Evolutionary conservation across 2,797 vertebrate species (phyloP).

Genomic region (Bradypodion ventrale): DNA sequence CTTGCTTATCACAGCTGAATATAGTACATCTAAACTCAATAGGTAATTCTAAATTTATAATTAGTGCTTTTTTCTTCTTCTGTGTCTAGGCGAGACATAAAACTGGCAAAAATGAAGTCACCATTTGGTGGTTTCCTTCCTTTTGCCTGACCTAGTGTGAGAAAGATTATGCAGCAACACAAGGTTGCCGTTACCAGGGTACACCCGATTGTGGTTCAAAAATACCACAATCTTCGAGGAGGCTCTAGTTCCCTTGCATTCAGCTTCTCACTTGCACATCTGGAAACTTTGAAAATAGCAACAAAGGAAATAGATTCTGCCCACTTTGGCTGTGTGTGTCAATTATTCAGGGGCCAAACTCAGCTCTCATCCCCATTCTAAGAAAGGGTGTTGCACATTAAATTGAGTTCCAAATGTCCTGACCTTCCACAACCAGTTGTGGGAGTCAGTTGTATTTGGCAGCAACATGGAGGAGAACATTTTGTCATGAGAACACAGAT

Average conservation of each 20-base stretch:
- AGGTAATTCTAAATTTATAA: background rate
- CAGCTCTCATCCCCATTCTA: background rate
- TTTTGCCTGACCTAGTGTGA: too few relatives aligned
- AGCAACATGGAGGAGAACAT: too few relatives aligned
- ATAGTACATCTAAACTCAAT: background rate
- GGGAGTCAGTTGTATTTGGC: background rate
- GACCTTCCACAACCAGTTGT: background rate
- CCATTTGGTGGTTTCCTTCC: too few relatives aligned
- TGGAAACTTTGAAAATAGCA: background rate
- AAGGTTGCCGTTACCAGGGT: too few relatives aligned
- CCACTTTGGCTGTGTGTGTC: background rate
- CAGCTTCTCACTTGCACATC: background rate
- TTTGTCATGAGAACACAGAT: background rate
- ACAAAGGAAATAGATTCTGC: background rate
- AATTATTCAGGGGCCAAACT: background rate
- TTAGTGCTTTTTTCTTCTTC: too few relatives aligned
- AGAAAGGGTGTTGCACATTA: background rate
- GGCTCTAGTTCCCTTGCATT: background rate
- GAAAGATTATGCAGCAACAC: too few relatives aligned
- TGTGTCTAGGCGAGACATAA: too few relatives aligned
- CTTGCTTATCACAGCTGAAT: background rate
- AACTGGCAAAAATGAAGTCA: too few relatives aligned
- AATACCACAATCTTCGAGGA: too few relatives aligned
- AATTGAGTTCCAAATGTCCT: background rate
- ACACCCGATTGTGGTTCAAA: too few relatives aligned